Evolutionary conservation across 2,888 invertebrate species (phyloP).

Genomic region (Hyalella azteca): DNA sequence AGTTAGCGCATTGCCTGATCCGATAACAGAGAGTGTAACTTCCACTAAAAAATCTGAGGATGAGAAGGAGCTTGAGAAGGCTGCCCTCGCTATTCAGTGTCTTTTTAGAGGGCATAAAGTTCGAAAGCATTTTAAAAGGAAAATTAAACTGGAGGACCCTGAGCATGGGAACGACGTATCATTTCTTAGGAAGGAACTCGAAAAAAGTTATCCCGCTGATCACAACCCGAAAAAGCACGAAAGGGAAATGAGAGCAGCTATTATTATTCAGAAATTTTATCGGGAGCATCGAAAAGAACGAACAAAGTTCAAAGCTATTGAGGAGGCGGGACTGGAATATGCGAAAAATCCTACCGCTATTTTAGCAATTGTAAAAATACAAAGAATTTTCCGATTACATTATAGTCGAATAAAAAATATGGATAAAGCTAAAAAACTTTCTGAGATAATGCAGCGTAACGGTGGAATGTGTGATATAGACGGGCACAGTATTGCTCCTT

Average conservation of each 20-base stretch:
- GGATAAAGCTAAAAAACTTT: neutral
- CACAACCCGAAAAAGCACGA: neutral
- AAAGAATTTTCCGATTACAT: slow-evolving; percentile 24
- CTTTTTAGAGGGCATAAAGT: slow-evolving; percentile 29
- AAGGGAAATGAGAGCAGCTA: neutral
- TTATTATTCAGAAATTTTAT: slow-evolving; percentile 25
- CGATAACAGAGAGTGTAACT: neutral
- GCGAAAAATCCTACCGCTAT: neutral
- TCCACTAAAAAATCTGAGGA: neutral
- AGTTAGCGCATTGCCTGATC: neutral
- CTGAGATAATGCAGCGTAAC: neutral
- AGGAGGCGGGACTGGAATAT: neutral
- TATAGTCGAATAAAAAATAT: neutral
- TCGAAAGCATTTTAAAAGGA: neutral
- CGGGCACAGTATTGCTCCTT: neutral
- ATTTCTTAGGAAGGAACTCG: neutral
- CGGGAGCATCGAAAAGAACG: neutral
- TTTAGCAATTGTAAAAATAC: slow-evolving; percentile 13
- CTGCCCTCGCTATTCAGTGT: slow-evolving; percentile 22
- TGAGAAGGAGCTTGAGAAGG: neutral
- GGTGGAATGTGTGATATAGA: neutral
- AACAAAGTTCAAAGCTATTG: neutral
- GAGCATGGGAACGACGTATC: neutral
- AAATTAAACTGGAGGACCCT: neutral
- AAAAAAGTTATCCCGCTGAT: neutral